phyloP scores from a whole-genome alignment of 2,113 vertebrate genomes.

The Bucco capensis region DNA sequence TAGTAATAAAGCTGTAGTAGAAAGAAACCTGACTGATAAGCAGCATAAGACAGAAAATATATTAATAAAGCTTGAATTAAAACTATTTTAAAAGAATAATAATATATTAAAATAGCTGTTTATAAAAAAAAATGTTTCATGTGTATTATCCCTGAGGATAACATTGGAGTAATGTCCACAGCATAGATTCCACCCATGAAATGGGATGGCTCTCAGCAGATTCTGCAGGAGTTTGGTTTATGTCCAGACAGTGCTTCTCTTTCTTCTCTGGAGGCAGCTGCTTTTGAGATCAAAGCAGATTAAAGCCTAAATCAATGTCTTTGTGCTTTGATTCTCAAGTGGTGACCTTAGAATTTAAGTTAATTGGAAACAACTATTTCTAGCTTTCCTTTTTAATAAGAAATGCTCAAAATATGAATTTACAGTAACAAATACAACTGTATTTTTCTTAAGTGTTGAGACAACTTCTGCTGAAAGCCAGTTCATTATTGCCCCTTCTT shows the following conservation, averaged over 20 bases:
- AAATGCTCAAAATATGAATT: not conserved
- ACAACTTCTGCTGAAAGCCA: not conserved
- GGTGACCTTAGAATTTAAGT: not conserved
- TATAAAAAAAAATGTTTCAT: not conserved
- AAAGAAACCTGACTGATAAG: not conserved
- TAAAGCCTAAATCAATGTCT: not conserved
- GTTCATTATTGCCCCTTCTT: not conserved
- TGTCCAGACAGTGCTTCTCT: not conserved
- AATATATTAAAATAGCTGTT: not conserved
- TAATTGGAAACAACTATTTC: not conserved
- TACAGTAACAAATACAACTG: not conserved
- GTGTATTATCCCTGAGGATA: not conserved
- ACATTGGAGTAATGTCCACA: not conserved
- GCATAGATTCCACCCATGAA: not conserved
- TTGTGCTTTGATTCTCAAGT: not conserved
- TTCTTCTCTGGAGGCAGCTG: not conserved
- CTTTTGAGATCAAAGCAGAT: not conserved
- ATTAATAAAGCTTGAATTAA: not conserved
- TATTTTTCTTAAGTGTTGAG: not conserved
- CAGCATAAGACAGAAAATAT: not conserved
- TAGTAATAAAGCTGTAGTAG: not conserved
- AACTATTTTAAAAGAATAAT: not conserved
- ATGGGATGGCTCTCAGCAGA: not conserved
- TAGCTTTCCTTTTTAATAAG: not conserved
- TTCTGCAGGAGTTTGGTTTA: not conserved